These are phyloP conservation scores for Etheostoma cragini DNA, from an alignment of 2,113 vertebrate species.

Conservation along the genomic window DNA sequence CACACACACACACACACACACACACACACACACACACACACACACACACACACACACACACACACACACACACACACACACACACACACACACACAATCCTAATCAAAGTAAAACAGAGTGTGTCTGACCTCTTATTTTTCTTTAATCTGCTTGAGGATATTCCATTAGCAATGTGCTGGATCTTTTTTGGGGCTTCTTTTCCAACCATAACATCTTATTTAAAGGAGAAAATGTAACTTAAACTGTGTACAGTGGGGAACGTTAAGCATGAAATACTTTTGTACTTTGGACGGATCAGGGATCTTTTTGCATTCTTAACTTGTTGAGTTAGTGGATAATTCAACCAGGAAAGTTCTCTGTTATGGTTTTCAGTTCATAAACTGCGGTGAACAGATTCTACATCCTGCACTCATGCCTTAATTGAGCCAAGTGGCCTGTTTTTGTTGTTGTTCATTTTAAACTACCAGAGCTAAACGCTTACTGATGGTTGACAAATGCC, in stretches of 20 bases:
- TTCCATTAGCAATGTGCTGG: conserved; percentile 42
- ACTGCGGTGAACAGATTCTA: not conserved
- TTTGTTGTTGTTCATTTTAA: not conserved
- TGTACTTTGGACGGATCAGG: not conserved
- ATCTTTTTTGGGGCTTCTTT: conserved; percentile 19
- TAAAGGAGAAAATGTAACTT: not conserved
- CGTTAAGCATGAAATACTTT: not conserved
- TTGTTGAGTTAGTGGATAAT: not conserved
- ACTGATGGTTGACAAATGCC: not conserved
- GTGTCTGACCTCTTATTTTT: conserved; percentile 38
- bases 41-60: too few relatives aligned
- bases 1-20: too few relatives aligned
- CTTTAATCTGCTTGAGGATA: conserved; percentile 62
- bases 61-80: too few relatives aligned
- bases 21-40: too few relatives aligned
- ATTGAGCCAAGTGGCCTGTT: not conserved
- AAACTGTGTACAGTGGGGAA: not conserved
- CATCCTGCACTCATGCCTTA: not conserved
- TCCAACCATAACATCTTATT: conserved; percentile 17
- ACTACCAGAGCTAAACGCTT: not conserved
- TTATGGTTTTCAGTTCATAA: not conserved
- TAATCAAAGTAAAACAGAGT: conserved; percentile 56
- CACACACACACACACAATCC: too few relatives aligned
- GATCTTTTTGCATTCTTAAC: not conserved
- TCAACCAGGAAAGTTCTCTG: not conserved